phyloP scores from a whole-genome alignment of 2,888 invertebrate genomes.

The Lapara coniferarum region DNA sequence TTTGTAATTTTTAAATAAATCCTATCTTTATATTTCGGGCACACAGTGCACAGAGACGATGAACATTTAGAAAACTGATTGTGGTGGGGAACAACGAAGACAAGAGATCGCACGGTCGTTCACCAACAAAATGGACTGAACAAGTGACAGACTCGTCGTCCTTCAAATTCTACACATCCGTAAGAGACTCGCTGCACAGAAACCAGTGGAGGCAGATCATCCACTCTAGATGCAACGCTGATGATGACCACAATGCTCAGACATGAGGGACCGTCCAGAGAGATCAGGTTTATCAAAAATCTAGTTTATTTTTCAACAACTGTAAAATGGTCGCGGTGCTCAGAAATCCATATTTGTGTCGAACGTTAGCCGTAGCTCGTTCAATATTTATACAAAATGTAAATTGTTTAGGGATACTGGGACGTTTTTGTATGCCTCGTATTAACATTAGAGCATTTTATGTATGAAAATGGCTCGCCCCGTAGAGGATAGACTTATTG shows the following conservation, averaged over 20 bases:
- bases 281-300: background rate
- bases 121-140: too few relatives aligned
- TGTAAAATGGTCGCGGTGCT: constrained; percentile 37
- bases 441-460: constrained; percentile 50
- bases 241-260: background rate
- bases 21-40: too few relatives aligned
- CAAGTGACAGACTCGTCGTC: too few relatives aligned
- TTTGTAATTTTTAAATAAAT: too few relatives aligned
- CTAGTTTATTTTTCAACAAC: constrained; percentile 11
- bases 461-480: constrained; percentile 54
- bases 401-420: constrained; percentile 65
- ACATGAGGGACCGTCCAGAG: background rate
- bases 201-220: background rate
- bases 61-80: too few relatives aligned
- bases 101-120: too few relatives aligned
- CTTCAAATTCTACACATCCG: too few relatives aligned
- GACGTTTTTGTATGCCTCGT: constrained; percentile 45
- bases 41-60: too few relatives aligned
- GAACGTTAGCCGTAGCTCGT: constrained; percentile 51
- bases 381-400: constrained; percentile 68
- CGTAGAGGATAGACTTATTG: constrained; percentile 46
- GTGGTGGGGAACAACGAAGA: too few relatives aligned
- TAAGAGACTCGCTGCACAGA: too few relatives aligned
- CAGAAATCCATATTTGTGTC: constrained; percentile 47
- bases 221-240: background rate